Conservation (phyloP, 1,140 invertebrate genomes). For the Dinoponera quadriceps region DNA sequence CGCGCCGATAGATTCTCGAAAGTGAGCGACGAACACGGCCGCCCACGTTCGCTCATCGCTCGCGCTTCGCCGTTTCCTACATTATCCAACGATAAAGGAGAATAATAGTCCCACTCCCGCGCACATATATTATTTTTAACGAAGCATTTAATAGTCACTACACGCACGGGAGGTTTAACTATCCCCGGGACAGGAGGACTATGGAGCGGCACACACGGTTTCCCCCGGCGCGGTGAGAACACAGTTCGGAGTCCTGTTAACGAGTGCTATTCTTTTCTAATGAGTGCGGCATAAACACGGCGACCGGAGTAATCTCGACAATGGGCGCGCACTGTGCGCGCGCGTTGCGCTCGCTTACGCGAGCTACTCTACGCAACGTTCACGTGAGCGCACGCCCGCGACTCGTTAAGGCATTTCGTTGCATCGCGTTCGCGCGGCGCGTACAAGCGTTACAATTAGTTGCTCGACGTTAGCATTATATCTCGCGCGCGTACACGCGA, state of each 20-base stretch:
- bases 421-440: slow-evolving; percentile 23
- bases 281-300: not conserved
- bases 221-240: not conserved
- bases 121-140: slow-evolving; percentile 10
- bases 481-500: slow-evolving; percentile 34
- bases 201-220: not conserved
- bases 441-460: slow-evolving; percentile 57
- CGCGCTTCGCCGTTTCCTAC: not conserved
- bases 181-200: not conserved
- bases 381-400: not conserved
- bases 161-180: not conserved
- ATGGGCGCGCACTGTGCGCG: no score
- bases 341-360: no score
- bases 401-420: slow-evolving; percentile 49
- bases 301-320: no score
- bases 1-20: no score
- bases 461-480: slow-evolving; percentile 38
- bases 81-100: not conserved
- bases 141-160: not conserved
- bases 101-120: not conserved
- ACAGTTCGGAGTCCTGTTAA: not conserved
- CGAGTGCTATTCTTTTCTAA: not conserved
- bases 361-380: no score
- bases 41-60: no score
- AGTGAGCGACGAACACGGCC: no score